These are phyloP conservation scores for Lymantria monacha DNA, from an alignment of 2,888 invertebrate genomes.

Conservation along the genomic window DNA sequence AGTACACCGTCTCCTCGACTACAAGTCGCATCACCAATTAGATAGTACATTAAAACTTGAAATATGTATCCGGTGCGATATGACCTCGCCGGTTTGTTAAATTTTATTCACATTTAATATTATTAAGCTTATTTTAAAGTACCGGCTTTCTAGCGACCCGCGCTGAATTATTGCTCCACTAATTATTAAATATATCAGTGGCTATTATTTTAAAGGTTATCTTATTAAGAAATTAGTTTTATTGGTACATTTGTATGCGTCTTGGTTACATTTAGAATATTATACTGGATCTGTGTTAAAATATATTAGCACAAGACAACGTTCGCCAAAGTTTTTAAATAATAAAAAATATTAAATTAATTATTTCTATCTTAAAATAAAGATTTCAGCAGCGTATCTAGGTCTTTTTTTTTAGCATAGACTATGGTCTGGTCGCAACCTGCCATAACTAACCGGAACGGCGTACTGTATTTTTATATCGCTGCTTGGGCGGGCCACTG, in stretches of 20 bases:
- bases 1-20: slow-evolving; percentile 18
- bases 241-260: neutral
- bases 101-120: slow-evolving; percentile 35
- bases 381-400: no score
- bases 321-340: no score
- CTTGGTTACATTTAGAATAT: no score
- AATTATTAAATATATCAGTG: slow-evolving; percentile 10
- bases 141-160: slow-evolving; percentile 5
- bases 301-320: no score
- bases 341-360: no score
- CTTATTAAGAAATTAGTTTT: neutral
- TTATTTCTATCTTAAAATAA: no score
- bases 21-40: slow-evolving; percentile 50
- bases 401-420: no score
- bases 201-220: neutral
- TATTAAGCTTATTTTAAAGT: slow-evolving; percentile 13
- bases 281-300: no score
- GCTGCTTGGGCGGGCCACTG: no score
- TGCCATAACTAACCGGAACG: no score
- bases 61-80: slow-evolving; percentile 70
- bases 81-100: slow-evolving; percentile 36
- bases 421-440: no score
- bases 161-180: slow-evolving; percentile 6
- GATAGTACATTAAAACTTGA: slow-evolving; percentile 55
- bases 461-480: no score